Evolutionary conservation across 2,797 vertebrate species (phyloP).

Genomic region (Dendrocincla fuliginosa): DNA sequence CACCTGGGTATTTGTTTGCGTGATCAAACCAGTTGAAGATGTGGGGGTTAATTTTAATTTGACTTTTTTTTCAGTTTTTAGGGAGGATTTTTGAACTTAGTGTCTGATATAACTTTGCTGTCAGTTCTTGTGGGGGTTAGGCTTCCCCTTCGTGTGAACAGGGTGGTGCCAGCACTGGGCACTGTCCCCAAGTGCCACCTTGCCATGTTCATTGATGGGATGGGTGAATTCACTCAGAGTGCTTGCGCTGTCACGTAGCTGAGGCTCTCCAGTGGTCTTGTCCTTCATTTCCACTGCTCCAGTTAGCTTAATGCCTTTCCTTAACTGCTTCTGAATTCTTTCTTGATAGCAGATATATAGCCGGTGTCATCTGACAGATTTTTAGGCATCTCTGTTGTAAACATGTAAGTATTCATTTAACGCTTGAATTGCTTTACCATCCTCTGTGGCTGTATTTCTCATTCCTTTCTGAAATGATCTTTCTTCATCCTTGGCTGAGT

Average conservation of each 20-base stretch:
- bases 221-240: neutral
- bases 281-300: constrained; percentile 55
- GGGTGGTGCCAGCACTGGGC: neutral
- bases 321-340: constrained; percentile 37
- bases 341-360: constrained; percentile 62
- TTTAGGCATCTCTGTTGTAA: constrained; percentile 76
- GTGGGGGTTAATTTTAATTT: neutral
- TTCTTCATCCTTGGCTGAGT: constrained; percentile 76
- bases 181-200: neutral
- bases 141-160: neutral
- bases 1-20: neutral
- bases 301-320: constrained; percentile 41
- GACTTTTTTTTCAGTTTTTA: neutral
- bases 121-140: neutral
- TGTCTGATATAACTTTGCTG: neutral
- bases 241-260: neutral
- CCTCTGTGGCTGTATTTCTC: constrained; percentile 74
- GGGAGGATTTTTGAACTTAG: neutral
- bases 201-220: neutral
- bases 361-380: constrained; percentile 69
- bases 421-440: constrained; percentile 78
- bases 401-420: constrained; percentile 83
- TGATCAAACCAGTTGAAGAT: neutral
- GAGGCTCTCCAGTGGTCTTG: constrained; percentile 17
- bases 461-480: constrained; percentile 78